A percentile compares a stretch with the other conserved stretches of the same genome.
Conservation (phyloP, 2,888 invertebrate species). For the Dasysyrphus tricinctus region DNA sequence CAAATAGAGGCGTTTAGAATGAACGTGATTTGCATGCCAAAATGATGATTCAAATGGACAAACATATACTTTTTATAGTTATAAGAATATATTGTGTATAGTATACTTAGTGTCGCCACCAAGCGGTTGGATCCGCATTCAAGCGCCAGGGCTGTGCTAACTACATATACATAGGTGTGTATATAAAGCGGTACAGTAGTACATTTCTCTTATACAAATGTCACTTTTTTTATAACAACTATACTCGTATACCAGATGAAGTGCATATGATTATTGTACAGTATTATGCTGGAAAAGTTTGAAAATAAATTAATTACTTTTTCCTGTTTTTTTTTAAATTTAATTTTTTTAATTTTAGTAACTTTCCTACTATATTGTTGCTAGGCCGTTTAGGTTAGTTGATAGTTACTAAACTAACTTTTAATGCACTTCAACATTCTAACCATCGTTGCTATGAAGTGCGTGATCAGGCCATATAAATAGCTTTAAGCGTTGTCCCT, state of each 20-base stretch:
- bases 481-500: too few relatives aligned
- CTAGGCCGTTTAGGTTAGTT: too few relatives aligned
- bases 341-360: too few relatives aligned
- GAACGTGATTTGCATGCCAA: constrained; percentile 64
- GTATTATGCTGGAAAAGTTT: neutral
- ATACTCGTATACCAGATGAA: too few relatives aligned
- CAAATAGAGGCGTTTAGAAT: constrained; percentile 72
- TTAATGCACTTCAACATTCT: too few relatives aligned
- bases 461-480: too few relatives aligned
- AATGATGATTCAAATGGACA: constrained; percentile 55
- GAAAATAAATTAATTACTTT: too few relatives aligned
- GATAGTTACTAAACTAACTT: too few relatives aligned
- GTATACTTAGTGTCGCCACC: constrained; percentile 12
- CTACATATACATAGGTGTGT: too few relatives aligned
- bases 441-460: too few relatives aligned
- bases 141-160: constrained; percentile 34
- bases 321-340: too few relatives aligned
- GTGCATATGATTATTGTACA: neutral
- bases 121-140: constrained; percentile 68
- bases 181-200: constrained; percentile 19
- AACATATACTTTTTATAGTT: constrained; percentile 2
- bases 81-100: neutral
- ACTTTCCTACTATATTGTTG: too few relatives aligned
- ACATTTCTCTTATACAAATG: constrained; percentile 34
- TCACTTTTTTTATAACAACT: constrained; percentile 39